Evolutionary conservation across 1,140 invertebrate species (phyloP).

Genomic region (Drosophila lacertosa): DNA sequence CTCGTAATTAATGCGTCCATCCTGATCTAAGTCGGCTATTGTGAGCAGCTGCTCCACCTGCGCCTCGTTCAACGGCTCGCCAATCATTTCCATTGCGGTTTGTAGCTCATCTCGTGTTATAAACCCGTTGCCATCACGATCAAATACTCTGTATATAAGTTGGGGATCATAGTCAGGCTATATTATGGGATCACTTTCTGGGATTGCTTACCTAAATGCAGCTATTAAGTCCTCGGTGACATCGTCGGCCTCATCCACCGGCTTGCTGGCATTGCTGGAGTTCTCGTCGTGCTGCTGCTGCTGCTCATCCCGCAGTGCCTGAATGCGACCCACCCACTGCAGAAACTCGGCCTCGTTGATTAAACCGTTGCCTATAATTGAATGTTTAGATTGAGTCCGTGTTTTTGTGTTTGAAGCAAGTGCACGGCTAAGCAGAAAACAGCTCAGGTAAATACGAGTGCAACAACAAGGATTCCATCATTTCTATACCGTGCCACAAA

Average conservation of each 20-base stretch:
- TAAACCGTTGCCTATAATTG: conserved; percentile 86
- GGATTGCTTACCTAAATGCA: conserved; percentile 87
- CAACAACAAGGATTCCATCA: not conserved
- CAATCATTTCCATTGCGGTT: conserved; percentile 91
- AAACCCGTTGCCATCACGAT: conserved; percentile 90
- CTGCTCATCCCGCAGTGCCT: conserved; percentile 86
- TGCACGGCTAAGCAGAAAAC: not conserved
- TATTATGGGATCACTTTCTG: not conserved
- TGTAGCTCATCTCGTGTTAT: conserved; percentile 91
- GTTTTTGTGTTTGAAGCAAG: not conserved
- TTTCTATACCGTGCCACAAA: too few species aligned
- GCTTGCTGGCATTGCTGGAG: conserved; percentile 75
- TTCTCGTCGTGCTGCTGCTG: conserved; percentile 81
- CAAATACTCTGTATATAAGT: conserved; percentile 87
- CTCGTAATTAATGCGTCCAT: conserved; percentile 92
- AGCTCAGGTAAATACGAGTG: not conserved
- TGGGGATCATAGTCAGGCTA: not conserved
- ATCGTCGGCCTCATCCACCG: conserved; percentile 86
- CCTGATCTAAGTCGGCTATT: conserved; percentile 90
- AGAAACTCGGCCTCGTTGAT: conserved; percentile 90
- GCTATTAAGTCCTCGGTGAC: conserved; percentile 89
- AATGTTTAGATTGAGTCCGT: conserved; percentile 16
- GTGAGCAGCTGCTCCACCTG: conserved; percentile 89
- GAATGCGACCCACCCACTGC: conserved; percentile 89
- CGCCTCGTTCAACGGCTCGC: conserved; percentile 89